A percentile compares a stretch with the other conserved stretches of the same genome.
phyloP scores from a whole-genome alignment of 2,797 vertebrate genomes.

The Falco cherrug region DNA sequence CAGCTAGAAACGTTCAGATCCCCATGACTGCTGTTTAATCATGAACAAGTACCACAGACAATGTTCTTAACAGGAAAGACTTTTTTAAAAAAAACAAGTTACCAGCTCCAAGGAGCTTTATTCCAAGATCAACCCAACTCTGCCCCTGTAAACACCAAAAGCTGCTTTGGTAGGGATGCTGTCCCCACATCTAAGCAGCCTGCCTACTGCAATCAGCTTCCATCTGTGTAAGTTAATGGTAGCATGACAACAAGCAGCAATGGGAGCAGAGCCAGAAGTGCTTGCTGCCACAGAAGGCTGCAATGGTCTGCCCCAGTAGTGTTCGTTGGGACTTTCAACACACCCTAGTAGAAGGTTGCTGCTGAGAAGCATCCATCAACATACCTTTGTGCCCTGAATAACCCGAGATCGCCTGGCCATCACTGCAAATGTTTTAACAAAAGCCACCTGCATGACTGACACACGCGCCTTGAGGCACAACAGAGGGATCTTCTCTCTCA shows the following conservation, averaged over 20 bases:
- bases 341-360: neutral
- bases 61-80: neutral
- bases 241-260: rapidly evolving
- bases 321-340: neutral
- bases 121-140: neutral
- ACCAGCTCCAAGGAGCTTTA: neutral
- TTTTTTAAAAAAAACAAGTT: neutral
- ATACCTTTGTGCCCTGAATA: neutral
- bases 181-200: neutral
- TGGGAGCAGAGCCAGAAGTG: neutral
- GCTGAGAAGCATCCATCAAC: neutral
- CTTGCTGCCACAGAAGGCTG: neutral
- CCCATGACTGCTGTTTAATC: neutral
- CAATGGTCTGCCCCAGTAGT: neutral
- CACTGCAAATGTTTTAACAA: neutral
- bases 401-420: neutral
- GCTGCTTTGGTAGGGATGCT: neutral
- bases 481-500: neutral
- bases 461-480: neutral
- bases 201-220: neutral
- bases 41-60: neutral
- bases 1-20: neutral
- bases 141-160: neutral
- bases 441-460: neutral
- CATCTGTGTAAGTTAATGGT: rapidly evolving